A percentile compares a stretch with the other conserved stretches of the same genome.
Conservation (phyloP, 2,113 vertebrate species). For the Okapia johnstoni region DNA sequence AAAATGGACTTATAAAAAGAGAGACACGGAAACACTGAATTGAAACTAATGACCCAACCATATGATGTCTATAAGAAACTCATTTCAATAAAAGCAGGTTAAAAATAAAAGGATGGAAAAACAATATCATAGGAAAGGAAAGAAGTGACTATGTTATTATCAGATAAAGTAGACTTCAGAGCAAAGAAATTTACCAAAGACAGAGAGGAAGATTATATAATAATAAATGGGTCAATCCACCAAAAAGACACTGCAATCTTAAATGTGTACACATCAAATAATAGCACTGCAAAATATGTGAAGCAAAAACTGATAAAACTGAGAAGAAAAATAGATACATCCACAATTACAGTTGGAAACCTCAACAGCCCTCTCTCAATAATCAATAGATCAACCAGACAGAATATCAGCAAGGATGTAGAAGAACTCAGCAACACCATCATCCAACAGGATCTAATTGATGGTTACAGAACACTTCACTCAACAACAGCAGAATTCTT, state of each 20-base stretch:
- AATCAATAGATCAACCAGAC: background rate
- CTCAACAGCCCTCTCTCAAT: background rate
- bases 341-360: background rate
- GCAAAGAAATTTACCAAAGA: conserved; percentile 28
- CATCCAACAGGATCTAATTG: background rate
- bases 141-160: background rate
- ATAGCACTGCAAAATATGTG: background rate
- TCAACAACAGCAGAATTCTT: background rate
- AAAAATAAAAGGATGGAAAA: conserved; percentile 14
- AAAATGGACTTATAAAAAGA: conserved; percentile 4
- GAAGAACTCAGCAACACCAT: background rate
- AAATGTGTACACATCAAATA: conserved; percentile 27
- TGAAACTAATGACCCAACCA: background rate
- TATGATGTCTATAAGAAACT: background rate
- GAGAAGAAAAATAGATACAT: conserved; percentile 19
- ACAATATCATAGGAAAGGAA: background rate
- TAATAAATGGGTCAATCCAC: background rate
- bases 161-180: conserved; percentile 10
- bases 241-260: background rate
- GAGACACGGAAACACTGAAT: background rate
- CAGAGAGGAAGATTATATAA: background rate
- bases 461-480: background rate
- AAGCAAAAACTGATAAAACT: background rate
- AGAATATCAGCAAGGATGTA: background rate
- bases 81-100: background rate